phyloP scores from a whole-genome alignment of 2,888 invertebrate species.

The Pinctada fucata region DNA sequence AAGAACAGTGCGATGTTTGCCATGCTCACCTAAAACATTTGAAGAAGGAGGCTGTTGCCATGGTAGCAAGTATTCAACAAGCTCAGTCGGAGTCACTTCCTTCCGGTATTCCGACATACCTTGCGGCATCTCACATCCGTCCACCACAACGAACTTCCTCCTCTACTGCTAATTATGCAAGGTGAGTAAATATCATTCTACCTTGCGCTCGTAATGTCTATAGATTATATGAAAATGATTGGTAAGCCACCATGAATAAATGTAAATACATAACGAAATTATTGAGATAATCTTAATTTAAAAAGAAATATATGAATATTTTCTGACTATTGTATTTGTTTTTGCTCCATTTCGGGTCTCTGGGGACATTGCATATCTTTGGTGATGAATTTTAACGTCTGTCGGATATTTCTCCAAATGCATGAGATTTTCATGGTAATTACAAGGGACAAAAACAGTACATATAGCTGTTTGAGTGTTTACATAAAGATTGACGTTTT shows the following conservation, averaged over 20 bases:
- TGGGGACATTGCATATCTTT: too few species aligned
- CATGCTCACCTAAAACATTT: constrained; percentile 65
- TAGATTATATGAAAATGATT: too few species aligned
- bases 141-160: constrained; percentile 4
- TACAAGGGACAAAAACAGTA: not conserved
- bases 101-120: not conserved
- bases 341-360: too few species aligned
- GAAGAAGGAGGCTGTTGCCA: constrained; percentile 68
- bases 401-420: not conserved
- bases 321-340: too few species aligned
- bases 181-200: not conserved
- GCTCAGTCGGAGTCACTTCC: too few species aligned
- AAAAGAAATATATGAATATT: too few species aligned
- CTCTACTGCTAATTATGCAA: not conserved
- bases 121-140: constrained; percentile 3
- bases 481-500: not conserved
- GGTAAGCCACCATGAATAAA: too few species aligned
- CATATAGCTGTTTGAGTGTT: not conserved
- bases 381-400: too few species aligned
- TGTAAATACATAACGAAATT: too few species aligned
- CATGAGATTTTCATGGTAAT: not conserved
- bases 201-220: not conserved
- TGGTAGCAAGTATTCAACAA: constrained; percentile 65
- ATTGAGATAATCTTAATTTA: too few species aligned
- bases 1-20: constrained; percentile 69